Evolutionary conservation across 2,797 vertebrate species (phyloP).

Genomic region (Danio tinwini): DNA sequence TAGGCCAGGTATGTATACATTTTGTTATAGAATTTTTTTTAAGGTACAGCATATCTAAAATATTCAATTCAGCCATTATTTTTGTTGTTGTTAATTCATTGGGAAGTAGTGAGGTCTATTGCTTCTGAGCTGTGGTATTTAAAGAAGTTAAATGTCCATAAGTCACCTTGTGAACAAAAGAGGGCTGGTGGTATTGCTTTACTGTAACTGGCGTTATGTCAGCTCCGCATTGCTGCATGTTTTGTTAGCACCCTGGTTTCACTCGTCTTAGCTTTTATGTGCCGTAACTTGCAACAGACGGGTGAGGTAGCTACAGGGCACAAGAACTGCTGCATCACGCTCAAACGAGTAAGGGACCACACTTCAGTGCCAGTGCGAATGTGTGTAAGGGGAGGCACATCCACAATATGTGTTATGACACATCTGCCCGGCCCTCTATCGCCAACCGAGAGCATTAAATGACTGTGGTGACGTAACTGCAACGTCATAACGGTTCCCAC

Average conservation of each 20-base stretch:
- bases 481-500: slow-evolving; percentile 72
- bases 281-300: slow-evolving; percentile 57
- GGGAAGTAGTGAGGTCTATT: not conserved
- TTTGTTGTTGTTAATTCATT: not conserved
- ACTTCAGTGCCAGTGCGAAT: slow-evolving; percentile 1
- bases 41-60: not conserved
- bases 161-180: not conserved
- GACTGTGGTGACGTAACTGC: slow-evolving; percentile 65
- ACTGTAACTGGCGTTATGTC: slow-evolving; percentile 11
- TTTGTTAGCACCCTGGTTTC: not conserved
- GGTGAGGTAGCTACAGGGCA: slow-evolving; percentile 62
- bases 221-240: slow-evolving; percentile 4
- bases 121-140: not conserved
- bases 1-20: not conserved
- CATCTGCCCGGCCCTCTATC: slow-evolving; percentile 65
- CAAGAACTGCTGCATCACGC: slow-evolving; percentile 69
- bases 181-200: not conserved
- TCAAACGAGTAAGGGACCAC: slow-evolving; percentile 52
- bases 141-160: not conserved
- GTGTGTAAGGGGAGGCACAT: slow-evolving; percentile 45
- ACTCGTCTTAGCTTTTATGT: not conserved
- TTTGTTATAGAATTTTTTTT: not conserved
- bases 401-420: slow-evolving; percentile 63
- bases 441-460: slow-evolving; percentile 57
- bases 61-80: not conserved